Percentiles rank a stretch among this genome's conserved stretches.
Conservation (phyloP, 2,797 vertebrate species). For the Chelidonichthys spinosus region DNA sequence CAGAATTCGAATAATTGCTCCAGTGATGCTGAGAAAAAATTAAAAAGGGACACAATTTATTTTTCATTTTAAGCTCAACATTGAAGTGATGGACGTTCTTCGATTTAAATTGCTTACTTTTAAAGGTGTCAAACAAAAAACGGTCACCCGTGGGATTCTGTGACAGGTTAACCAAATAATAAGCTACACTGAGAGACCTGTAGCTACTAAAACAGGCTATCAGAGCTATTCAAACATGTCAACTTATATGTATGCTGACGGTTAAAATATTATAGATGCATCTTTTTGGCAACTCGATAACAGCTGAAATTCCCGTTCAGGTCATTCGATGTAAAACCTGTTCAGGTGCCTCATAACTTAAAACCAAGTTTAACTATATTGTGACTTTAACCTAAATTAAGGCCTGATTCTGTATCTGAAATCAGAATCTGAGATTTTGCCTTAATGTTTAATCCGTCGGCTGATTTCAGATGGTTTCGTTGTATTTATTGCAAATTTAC, state of each 20-base stretch:
- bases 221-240: not conserved
- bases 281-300: not conserved
- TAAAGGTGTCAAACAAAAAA: not conserved
- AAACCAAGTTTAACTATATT: not conserved
- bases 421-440: not conserved
- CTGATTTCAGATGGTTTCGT: not conserved
- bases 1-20: rapidly evolving
- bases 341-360: not conserved
- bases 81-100: not conserved
- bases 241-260: not conserved
- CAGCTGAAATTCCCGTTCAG: not conserved
- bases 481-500: not conserved
- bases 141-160: not conserved
- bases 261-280: not conserved
- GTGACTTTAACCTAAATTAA: not conserved
- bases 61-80: not conserved
- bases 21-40: rapidly evolving
- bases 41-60: not conserved
- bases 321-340: not conserved
- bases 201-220: not conserved
- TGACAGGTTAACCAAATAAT: not conserved
- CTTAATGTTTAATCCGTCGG: not conserved
- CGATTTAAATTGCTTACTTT: no score
- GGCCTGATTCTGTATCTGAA: not conserved
- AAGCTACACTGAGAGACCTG: not conserved